Evolutionary conservation across 2,797 vertebrate genomes (phyloP).

Genomic region (Otolemur crassicaudatus): DNA sequence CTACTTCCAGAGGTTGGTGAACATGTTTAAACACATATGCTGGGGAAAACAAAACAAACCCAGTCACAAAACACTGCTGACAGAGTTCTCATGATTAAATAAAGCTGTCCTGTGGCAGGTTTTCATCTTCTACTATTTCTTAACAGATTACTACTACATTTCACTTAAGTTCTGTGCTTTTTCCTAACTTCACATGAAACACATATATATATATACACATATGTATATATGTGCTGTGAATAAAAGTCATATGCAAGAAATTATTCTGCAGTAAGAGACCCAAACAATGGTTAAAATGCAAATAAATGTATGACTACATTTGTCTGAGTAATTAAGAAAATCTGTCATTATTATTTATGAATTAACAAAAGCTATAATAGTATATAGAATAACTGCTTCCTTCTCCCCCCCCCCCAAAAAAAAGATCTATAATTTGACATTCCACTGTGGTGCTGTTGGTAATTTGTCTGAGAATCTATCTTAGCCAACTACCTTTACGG

Average conservation of each 20-base stretch:
- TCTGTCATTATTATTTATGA: constrained; percentile 48
- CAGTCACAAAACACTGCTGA: background rate
- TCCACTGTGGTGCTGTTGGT: background rate
- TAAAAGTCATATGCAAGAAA: constrained; percentile 30
- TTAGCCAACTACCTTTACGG: background rate
- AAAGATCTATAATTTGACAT: background rate
- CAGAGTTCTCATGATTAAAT: constrained; percentile 1
- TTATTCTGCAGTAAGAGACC: background rate
- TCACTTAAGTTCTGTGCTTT: background rate
- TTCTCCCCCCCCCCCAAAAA: background rate
- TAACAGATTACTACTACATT: constrained; percentile 13
- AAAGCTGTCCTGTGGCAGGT: background rate
- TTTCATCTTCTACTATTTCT: background rate
- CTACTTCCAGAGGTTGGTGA: constrained; percentile 74
- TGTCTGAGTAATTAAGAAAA: constrained; percentile 44
- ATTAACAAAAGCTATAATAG: constrained; percentile 28
- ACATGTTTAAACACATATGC: constrained; percentile 19
- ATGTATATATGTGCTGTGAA: background rate
- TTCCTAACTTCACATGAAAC: constrained; percentile 6
- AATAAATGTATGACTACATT: constrained; percentile 27
- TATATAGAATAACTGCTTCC: background rate
- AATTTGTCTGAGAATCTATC: background rate
- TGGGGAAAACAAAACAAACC: background rate
- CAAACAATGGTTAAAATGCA: background rate
- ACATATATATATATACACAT: background rate